Conservation (phyloP, 2,797 vertebrate species). For the Pampus argenteus region DNA sequence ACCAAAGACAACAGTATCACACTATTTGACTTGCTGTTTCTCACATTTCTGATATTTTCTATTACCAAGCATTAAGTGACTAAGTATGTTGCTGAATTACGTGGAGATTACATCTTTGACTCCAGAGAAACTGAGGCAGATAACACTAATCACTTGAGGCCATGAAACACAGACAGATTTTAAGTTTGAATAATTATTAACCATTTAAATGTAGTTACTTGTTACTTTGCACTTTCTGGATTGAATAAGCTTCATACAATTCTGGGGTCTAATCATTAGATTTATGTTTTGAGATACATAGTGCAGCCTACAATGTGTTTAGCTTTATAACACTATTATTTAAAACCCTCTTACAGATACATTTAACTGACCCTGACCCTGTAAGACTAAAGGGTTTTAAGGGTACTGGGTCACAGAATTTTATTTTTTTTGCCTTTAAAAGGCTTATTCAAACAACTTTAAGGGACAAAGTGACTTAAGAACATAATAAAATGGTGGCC, state of each 20-base stretch:
- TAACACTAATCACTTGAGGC: constrained; percentile 6
- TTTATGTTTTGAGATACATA: not conserved
- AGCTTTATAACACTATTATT: not conserved
- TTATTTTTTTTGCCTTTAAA: not conserved
- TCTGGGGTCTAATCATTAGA: not conserved
- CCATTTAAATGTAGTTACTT: not conserved
- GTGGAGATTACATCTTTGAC: constrained; percentile 17
- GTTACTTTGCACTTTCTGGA: not conserved
- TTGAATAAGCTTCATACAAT: not conserved
- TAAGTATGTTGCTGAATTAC: constrained; percentile 16
- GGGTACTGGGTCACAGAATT: not conserved
- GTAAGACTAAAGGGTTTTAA: constrained; percentile 6
- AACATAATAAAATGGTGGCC: constrained; percentile 10
- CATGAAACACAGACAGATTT: constrained; percentile 44
- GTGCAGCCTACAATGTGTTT: not conserved
- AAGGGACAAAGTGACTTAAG: not conserved
- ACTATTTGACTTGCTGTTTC: not conserved
- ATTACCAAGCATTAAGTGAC: constrained; percentile 28
- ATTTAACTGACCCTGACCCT: not conserved
- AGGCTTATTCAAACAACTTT: constrained; percentile 6
- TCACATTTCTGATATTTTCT: constrained; percentile 12
- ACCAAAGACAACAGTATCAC: constrained; percentile 2
- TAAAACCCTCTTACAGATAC: not conserved
- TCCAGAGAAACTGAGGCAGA: constrained; percentile 15
- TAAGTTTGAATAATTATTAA: not conserved